A percentile compares a stretch with the other conserved stretches of the same genome.
Evolutionary conservation across 2,888 invertebrate species (phyloP).

Genomic region (Pammene aurita): DNA sequence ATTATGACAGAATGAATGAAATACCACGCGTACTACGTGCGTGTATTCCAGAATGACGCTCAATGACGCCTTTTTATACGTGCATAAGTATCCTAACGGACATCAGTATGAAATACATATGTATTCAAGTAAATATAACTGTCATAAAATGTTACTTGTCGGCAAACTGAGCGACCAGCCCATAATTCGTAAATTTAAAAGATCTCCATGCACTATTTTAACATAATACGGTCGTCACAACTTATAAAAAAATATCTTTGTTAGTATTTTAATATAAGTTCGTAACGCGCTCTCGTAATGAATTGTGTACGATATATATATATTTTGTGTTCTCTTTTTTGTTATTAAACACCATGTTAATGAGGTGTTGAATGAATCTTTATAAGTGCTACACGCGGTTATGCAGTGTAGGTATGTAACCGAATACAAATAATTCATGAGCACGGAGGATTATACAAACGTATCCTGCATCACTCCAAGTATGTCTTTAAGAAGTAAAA

Average conservation of each 20-base stretch:
- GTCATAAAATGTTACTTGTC: conserved; percentile 14
- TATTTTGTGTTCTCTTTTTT: too few relatives aligned
- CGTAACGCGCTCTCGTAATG: neutral
- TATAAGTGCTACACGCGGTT: conserved; percentile 57
- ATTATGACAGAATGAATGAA: conserved; percentile 53
- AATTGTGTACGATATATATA: conserved; percentile 12
- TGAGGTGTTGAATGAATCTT: conserved; percentile 43
- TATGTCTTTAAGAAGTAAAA: neutral
- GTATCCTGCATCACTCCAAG: conserved; percentile 12
- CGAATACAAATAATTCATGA: conserved; percentile 40
- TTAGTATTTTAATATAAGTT: too few relatives aligned
- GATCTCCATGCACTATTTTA: neutral
- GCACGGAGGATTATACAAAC: conserved; percentile 24
- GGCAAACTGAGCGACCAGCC: too few relatives aligned
- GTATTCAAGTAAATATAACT: neutral
- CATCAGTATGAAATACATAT: conserved; percentile 8
- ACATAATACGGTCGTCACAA: too few relatives aligned
- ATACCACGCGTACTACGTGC: conserved; percentile 56
- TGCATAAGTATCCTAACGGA: conserved; percentile 15
- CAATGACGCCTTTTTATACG: conserved; percentile 27
- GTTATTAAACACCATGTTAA: conserved; percentile 34
- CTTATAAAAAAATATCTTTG: too few relatives aligned
- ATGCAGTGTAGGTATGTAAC: conserved; percentile 46
- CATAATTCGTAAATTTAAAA: conserved; percentile 1
- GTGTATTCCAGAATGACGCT: conserved; percentile 44